Conservation (phyloP, 2,113 vertebrate genomes). For the Talpa occidentalis region DNA sequence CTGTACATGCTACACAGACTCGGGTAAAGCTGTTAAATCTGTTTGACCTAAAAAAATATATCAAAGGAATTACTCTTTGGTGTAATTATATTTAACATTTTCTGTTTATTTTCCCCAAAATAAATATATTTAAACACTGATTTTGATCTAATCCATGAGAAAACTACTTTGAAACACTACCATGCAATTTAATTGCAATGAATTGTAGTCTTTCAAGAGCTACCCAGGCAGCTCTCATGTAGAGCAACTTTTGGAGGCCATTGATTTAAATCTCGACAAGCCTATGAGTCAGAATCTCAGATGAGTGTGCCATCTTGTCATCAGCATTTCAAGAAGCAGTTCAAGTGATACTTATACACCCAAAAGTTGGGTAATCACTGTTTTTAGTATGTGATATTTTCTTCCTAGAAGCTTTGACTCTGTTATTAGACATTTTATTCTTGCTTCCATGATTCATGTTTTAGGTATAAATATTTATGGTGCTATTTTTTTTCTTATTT, state of each 20-base stretch:
- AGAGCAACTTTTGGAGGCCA: background rate
- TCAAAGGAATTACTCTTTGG: background rate
- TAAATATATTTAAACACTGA: background rate
- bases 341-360: background rate
- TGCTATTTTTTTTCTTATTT: background rate
- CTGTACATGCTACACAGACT: background rate
- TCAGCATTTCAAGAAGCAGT: background rate
- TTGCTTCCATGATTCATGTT: background rate
- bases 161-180: background rate
- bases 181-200: background rate
- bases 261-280: background rate
- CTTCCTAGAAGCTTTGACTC: background rate
- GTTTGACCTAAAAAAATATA: background rate
- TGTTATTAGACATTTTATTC: background rate
- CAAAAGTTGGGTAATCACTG: background rate
- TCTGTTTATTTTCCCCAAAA: conserved; percentile 30
- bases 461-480: background rate
- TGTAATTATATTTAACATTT: background rate
- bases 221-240: background rate
- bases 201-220: background rate
- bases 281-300: background rate
- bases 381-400: background rate
- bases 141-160: background rate
- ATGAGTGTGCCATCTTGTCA: background rate
- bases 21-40: no score